Conservation (phyloP, 2,113 vertebrate genomes). For the Rissa tridactyla region DNA sequence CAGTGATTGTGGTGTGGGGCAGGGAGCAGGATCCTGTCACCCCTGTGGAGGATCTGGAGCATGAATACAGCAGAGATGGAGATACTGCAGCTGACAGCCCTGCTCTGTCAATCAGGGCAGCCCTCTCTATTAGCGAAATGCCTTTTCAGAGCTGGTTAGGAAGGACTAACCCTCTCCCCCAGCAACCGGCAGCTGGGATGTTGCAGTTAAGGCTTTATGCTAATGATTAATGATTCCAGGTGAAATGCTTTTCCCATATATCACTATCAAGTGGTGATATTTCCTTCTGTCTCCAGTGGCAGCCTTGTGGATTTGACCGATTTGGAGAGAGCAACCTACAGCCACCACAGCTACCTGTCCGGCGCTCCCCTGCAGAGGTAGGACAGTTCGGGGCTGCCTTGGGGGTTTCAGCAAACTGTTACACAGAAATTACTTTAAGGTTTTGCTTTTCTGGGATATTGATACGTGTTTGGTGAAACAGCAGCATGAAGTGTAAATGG, state of each 20-base stretch:
- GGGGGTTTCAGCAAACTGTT: neutral
- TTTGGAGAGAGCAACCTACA: slow-evolving; percentile 54
- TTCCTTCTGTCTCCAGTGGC: neutral
- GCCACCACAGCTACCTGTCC: slow-evolving; percentile 69
- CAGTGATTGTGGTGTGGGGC: neutral
- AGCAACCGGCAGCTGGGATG: neutral
- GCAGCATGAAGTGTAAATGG: neutral
- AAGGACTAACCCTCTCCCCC: neutral
- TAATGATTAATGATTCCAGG: neutral
- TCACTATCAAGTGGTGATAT: neutral
- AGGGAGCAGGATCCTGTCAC: neutral
- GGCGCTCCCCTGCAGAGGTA: slow-evolving; percentile 63
- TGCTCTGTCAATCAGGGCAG: accelerated
- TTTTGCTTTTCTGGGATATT: neutral
- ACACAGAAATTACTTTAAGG: neutral
- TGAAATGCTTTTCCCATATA: neutral
- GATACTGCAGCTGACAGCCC: neutral
- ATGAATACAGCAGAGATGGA: neutral
- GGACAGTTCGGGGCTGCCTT: neutral
- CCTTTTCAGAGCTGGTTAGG: neutral
- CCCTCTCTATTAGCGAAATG: neutral
- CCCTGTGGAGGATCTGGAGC: neutral
- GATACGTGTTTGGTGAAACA: neutral
- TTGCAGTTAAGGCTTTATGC: neutral
- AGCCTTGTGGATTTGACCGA: slow-evolving; percentile 53